Base-by-base conservation (phyloP, 2,888 invertebrate genomes). In the Mesodorylaimus sp. region DNA sequence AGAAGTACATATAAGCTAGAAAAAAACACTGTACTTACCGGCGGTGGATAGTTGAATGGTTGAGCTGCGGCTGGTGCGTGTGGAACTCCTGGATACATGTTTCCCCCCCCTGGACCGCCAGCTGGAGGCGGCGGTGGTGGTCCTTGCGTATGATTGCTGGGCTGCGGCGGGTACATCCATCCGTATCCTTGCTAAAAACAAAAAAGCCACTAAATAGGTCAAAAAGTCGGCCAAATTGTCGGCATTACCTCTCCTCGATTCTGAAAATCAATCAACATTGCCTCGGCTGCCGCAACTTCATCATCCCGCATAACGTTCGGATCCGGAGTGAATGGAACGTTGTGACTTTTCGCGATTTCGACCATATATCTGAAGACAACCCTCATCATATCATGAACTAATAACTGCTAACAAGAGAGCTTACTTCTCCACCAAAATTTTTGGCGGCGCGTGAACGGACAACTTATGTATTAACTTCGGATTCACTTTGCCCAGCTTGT, bases 311-410 rank as follows among this genome's bases (percentile, higher is more conserved):
- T 63, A 2, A 67, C 73, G 70, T 84, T 81, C 56, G 85, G 83
- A 75, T 97, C 95, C 0, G 95, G 91, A 56, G 84, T 84, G 68
- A 93, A 97, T 45, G 82, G 80, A 45, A 97, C 80, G 68, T 88
- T 83, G 66, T 87, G 93, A 61, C 83, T 85, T 68, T 83, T 88
- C 1, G 95, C 89, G 59, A 97, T 97, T 72, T 93, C 95, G 60
- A 91, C 82, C 59, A 95, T 71, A 73, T 79, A 73, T 45, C 61
- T 60, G 43, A 47, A 56, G 48, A 52, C 27, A 36, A 28, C 47
- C 13, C n/a, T 23, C 3, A 54, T 21, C 2, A n/a, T n/a, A 23
- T 28, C 21, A 26, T 26, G n/a, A 32, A 21, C 13, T 10, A 24
- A 29, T 29, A 19, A 42, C 25, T 25, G 39, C 21, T 24, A 13